These are phyloP conservation scores for Mamestra configurata DNA, from an alignment of 1,140 invertebrate genomes.

Conservation along the genomic window DNA sequence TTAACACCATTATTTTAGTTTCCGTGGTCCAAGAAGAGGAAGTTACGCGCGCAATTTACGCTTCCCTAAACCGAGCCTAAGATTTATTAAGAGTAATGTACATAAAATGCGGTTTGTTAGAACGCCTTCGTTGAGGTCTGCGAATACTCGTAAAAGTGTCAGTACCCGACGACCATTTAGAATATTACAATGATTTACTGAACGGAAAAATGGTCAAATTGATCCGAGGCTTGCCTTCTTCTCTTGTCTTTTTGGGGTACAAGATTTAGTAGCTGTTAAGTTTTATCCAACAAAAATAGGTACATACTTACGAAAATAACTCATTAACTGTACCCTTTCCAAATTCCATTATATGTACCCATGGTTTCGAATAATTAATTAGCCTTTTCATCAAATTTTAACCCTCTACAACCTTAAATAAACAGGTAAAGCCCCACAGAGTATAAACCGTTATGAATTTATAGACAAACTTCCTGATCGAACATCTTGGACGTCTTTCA, in stretches of 20 bases:
- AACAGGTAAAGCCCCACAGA: background rate
- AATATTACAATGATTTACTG: slow-evolving; percentile 42
- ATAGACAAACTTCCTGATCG: background rate
- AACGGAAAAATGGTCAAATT: slow-evolving; percentile 4
- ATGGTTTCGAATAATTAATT: no score
- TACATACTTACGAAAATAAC: no score
- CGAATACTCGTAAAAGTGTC: slow-evolving; percentile 37
- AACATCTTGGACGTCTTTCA: slow-evolving; percentile 27
- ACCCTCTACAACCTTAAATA: background rate
- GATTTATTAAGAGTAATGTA: slow-evolving; percentile 43
- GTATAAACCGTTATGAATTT: background rate
- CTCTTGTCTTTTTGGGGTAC: background rate
- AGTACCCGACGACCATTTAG: slow-evolving; percentile 33
- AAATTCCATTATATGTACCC: no score
- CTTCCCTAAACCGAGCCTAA: slow-evolving; percentile 33
- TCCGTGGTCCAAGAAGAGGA: slow-evolving; percentile 12
- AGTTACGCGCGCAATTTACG: slow-evolving; percentile 30
- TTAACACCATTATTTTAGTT: slow-evolving; percentile 14
- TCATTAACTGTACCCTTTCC: no score
- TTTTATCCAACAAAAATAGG: no score
- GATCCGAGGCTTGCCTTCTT: background rate
- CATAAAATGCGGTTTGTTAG: slow-evolving; percentile 37
- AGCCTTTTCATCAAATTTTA: no score
- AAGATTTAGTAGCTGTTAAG: background rate
- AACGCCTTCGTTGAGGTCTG: slow-evolving; percentile 34